These are phyloP conservation scores for Callimorpha dominula DNA, from an alignment of 2,888 invertebrate genomes.

Conservation along the genomic window DNA sequence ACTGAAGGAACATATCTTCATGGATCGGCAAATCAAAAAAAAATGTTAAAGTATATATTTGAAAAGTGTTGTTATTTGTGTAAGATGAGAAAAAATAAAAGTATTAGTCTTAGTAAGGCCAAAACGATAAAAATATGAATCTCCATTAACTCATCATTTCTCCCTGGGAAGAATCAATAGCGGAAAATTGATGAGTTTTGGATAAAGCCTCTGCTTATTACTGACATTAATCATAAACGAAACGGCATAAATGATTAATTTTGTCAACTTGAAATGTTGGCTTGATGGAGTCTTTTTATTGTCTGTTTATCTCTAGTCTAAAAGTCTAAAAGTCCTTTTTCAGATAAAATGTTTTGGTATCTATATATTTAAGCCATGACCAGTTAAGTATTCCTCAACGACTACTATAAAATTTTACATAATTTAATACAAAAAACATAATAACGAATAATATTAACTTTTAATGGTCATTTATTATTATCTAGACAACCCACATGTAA, in stretches of 20 bases:
- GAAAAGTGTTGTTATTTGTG: too few relatives aligned
- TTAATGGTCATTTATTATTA: background rate
- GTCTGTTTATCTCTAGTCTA: too few relatives aligned
- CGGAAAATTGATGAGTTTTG: conserved; percentile 4
- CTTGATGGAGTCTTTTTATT: background rate
- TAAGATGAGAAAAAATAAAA: too few relatives aligned
- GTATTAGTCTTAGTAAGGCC: background rate
- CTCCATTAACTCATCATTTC: background rate
- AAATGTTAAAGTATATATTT: too few relatives aligned
- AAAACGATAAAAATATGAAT: background rate
- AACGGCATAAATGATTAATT: conserved; percentile 7
- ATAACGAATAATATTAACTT: background rate
- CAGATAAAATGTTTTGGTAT: too few relatives aligned
- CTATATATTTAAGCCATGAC: too few relatives aligned
- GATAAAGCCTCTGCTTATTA: conserved; percentile 18
- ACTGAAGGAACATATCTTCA: too few relatives aligned
- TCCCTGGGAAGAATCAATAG: background rate
- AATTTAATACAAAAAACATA: too few relatives aligned
- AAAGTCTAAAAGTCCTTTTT: too few relatives aligned
- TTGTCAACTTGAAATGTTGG: background rate
- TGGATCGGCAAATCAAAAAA: too few relatives aligned
- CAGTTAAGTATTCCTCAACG: background rate
- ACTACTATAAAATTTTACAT: background rate
- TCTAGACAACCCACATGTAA: conserved; percentile 1
- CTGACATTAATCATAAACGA: conserved; percentile 30